Evolutionary conservation across 1,140 invertebrate genomes (phyloP), one percentile per base, ranked within the genome.

Genomic region (Lepidurus apus): DNA sequence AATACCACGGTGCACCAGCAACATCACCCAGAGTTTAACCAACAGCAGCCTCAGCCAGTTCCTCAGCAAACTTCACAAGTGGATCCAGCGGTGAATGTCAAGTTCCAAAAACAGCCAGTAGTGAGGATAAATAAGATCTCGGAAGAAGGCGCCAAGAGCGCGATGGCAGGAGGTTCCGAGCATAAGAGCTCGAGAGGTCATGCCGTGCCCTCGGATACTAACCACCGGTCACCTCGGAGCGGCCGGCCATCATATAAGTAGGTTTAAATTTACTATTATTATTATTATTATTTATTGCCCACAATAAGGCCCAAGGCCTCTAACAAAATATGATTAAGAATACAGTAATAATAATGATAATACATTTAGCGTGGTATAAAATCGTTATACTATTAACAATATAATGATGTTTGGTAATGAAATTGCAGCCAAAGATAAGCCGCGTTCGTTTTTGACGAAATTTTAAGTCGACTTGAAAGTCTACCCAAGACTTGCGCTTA

Each of bases 61-160:
- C 42, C 45, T 24, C 13, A 42, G 73, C 53, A 44, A 21, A 42
- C 75, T 7, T 5, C 17, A 45, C 26, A 8, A 26, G 26, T 79
- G 6, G 43, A 78, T 6, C 42, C 13, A 77, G 24, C 42, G 34
- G 42, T 80, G 34, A 24, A n/a, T 9, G 13, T 21, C 21, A 73
- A 73, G 43, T 78, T 42, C 43, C 80, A 79, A 78, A 82, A 82
- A 77, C 76, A 82, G 80, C 82, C 82, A 73, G 79, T 82, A 65
- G 79, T 82, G 76, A 65, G 21, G 53, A n/a, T 65, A 17, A 65
- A 9, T 17, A 65, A 65, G 53, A 65, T 65, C 53, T 65, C 53
- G 53, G 53, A n/a, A 7, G 53, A 65, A 65, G 13, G 21, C 21
- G 13, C 21, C 21, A 65, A 65, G 53, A 7, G 17, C 6, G 53